phyloP scores from a whole-genome alignment of 2,797 vertebrate genomes.

The Acipenser transmontanus region DNA sequence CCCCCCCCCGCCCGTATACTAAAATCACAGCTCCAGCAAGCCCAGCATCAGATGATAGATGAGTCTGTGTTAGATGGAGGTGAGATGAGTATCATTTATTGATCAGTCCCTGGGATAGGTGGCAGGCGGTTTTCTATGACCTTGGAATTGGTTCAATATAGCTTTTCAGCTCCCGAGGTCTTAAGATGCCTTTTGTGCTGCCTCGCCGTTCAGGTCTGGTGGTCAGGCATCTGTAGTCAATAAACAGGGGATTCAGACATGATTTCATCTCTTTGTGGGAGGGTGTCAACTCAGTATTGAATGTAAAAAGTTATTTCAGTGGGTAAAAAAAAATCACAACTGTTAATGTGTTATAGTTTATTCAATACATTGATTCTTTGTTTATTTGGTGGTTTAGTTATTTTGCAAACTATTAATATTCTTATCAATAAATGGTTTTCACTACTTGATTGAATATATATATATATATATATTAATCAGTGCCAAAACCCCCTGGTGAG shows the following conservation, averaged over 20 bases:
- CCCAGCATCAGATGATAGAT: constrained; percentile 45
- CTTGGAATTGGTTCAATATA: constrained; percentile 27
- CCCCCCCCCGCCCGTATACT: background rate
- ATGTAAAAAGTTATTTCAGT: too few relatives aligned
- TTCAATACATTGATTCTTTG: too few relatives aligned
- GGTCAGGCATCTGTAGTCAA: background rate
- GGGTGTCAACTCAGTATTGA: too few relatives aligned
- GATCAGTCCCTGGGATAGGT: constrained; percentile 43
- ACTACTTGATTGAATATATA: too few relatives aligned
- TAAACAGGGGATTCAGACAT: background rate
- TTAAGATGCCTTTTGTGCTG: constrained; percentile 8
- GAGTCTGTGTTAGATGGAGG: constrained; percentile 39
- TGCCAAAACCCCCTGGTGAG: too few relatives aligned
- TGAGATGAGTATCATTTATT: constrained; percentile 54
- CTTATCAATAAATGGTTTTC: too few relatives aligned
- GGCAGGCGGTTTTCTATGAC: constrained; percentile 40
- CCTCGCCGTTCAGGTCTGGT: constrained; percentile 17
- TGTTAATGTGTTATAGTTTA: too few relatives aligned
- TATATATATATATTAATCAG: too few relatives aligned
- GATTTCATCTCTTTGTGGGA: constrained; percentile 1
- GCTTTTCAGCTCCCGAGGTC: constrained; percentile 26
- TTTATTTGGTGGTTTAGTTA: too few relatives aligned
- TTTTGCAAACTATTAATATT: too few relatives aligned
- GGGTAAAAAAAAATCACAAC: too few relatives aligned
- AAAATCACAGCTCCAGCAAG: constrained; percentile 22